Conservation (phyloP, 2,797 vertebrate genomes). For the Myripristis jacobus region DNA sequence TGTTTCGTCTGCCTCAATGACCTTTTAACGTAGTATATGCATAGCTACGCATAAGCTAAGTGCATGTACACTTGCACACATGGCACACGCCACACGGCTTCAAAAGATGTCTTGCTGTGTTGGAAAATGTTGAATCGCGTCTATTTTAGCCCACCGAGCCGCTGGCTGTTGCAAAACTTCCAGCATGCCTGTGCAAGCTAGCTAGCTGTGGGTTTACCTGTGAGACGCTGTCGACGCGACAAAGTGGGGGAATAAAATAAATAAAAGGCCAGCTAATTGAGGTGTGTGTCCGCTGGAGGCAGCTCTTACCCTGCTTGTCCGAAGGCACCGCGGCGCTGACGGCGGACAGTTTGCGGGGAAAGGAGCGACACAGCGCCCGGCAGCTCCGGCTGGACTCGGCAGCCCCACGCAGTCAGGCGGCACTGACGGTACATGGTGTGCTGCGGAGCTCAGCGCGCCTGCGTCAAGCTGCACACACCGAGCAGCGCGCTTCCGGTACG, state of each 20-base stretch:
- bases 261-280: background rate
- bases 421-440: conserved; percentile 46
- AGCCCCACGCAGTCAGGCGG: conserved; percentile 46
- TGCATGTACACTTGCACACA: background rate
- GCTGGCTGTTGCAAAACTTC: too few relatives aligned
- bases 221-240: too few relatives aligned
- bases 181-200: background rate
- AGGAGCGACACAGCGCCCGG: conserved; percentile 25
- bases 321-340: conserved; percentile 57
- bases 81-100: background rate
- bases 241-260: too few relatives aligned
- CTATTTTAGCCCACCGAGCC: too few relatives aligned
- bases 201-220: conserved; percentile 59
- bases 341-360: conserved; percentile 27
- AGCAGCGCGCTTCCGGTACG: conserved; percentile 16
- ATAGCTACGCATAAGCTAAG: too few relatives aligned
- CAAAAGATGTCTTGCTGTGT: background rate
- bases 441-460: background rate
- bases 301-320: conserved; percentile 67
- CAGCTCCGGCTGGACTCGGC: conserved; percentile 29
- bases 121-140: too few relatives aligned
- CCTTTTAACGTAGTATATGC: background rate
- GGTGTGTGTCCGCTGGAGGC: background rate
- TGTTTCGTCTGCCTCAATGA: background rate
- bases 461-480: background rate